Percentiles rank a stretch among this genome's conserved stretches.
phyloP scores from a whole-genome alignment of 2,113 vertebrate species.

The Spilogale gracilis region DNA sequence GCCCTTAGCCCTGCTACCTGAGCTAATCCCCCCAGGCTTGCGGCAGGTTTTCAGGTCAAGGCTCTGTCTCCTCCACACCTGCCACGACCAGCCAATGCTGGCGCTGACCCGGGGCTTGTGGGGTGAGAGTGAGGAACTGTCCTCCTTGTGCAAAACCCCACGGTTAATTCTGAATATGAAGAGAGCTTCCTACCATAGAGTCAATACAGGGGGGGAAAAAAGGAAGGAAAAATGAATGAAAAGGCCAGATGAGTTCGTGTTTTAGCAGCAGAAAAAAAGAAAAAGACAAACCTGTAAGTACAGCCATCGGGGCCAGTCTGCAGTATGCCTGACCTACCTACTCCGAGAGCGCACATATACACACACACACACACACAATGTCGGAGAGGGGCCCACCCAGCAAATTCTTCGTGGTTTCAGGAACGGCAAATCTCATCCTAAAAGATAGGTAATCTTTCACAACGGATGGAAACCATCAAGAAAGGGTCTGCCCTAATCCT shows the following conservation, averaged over 20 bases:
- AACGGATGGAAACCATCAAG: background rate
- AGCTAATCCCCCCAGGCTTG: background rate
- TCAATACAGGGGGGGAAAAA: background rate
- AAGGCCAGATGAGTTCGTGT: background rate
- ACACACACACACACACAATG: background rate
- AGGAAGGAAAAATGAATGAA: background rate
- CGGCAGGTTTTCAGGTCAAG: constrained; percentile 67
- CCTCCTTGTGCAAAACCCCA: background rate
- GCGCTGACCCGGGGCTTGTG: background rate
- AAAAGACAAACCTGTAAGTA: background rate
- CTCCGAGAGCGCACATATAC: background rate
- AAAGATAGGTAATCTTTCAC: background rate
- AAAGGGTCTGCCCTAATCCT: background rate
- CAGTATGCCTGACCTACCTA: accelerated
- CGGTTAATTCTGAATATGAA: background rate
- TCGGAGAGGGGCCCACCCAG: background rate
- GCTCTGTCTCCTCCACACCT: background rate
- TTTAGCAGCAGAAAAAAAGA: background rate
- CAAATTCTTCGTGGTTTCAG: background rate
- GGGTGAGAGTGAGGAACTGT: background rate
- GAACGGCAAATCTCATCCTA: background rate
- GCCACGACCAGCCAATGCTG: background rate
- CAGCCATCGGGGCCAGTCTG: background rate
- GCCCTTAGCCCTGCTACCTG: background rate
- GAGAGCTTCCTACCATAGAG: background rate